Conservation (phyloP, 1,140 invertebrate genomes). For the Globodera ellingtonae region DNA sequence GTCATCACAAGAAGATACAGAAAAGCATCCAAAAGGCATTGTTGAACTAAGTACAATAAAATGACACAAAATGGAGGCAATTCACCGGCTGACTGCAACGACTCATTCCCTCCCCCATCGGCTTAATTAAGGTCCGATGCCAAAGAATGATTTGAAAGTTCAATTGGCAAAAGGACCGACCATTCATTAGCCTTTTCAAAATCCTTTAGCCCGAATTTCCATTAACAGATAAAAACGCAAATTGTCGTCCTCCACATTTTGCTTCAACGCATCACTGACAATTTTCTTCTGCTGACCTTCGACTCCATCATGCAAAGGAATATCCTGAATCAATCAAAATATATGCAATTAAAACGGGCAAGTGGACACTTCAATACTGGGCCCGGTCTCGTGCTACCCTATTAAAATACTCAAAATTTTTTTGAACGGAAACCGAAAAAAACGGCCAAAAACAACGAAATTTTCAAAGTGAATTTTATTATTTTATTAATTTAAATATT, state of each 20-base stretch:
- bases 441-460: too few relatives aligned
- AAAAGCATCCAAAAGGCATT: not conserved
- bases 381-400: too few relatives aligned
- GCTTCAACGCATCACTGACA: conserved; percentile 9
- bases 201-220: conserved; percentile 23
- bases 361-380: too few relatives aligned
- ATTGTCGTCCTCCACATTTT: conserved; percentile 23
- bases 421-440: too few relatives aligned
- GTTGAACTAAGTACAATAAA: not conserved
- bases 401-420: too few relatives aligned
- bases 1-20: not conserved
- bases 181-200: conserved; percentile 8
- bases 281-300: conserved; percentile 15
- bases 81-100: not conserved
- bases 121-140: not conserved
- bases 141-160: not conserved
- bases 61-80: not conserved
- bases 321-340: not conserved
- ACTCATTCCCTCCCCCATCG: not conserved
- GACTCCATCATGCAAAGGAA: conserved; percentile 12
- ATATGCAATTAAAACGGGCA: too few relatives aligned
- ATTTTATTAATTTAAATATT: too few relatives aligned
- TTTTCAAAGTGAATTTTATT: too few relatives aligned
- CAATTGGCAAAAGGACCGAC: not conserved
- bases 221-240: conserved; percentile 21